phyloP scores from a whole-genome alignment of 2,113 vertebrate genomes.

The Notothenia rossii region DNA sequence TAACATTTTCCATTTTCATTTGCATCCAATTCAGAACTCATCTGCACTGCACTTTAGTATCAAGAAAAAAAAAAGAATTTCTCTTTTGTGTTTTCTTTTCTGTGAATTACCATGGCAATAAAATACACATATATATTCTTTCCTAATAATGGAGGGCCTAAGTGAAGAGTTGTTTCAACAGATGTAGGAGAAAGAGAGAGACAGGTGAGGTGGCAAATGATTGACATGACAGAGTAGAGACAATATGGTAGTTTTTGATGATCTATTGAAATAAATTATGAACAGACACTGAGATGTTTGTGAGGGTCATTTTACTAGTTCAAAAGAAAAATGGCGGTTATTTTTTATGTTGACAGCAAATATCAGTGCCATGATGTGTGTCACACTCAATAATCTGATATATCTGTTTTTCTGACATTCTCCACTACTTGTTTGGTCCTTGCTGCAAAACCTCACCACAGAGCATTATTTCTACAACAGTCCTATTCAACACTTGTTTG shows the following conservation, averaged over 20 bases:
- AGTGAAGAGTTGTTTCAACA: constrained; percentile 31
- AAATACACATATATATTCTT: constrained; percentile 45
- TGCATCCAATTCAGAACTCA: constrained; percentile 67
- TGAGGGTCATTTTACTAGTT: no score
- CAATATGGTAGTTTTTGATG: background rate
- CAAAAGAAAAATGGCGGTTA: no score
- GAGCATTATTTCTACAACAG: no score
- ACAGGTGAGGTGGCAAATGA: background rate
- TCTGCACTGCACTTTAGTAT: constrained; percentile 61
- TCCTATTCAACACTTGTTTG: no score
- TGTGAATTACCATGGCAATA: constrained; percentile 49
- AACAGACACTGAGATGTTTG: no score
- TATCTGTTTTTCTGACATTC: no score
- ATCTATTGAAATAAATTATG: no score
- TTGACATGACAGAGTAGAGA: constrained; percentile 25
- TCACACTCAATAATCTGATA: no score
- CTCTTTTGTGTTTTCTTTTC: constrained; percentile 58
- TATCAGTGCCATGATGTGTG: no score
- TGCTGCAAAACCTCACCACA: no score
- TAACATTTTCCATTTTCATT: constrained; percentile 77
- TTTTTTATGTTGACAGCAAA: no score
- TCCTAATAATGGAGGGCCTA: constrained; percentile 15
- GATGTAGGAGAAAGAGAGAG: constrained; percentile 2
- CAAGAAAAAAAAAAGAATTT: constrained; percentile 41
- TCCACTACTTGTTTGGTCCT: no score